Conservation (phyloP, 2,888 invertebrate species). For the Punctoribates punctum region DNA sequence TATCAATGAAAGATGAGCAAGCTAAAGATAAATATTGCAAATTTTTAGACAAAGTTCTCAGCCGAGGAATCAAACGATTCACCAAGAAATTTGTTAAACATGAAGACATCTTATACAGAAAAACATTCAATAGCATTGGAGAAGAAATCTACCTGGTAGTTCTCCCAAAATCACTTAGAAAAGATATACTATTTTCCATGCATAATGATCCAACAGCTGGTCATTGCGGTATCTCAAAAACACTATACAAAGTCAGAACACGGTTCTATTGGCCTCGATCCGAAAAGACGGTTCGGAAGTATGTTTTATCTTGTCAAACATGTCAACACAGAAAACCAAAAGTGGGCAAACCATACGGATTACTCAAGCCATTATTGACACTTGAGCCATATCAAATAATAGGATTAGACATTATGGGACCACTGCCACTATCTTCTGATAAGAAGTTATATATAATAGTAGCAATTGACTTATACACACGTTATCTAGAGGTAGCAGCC, state of each 20-base stretch:
- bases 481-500: not conserved
- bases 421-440: not conserved
- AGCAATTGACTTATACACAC: not conserved
- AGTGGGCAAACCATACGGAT: not conserved
- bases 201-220: slow-evolving; percentile 1
- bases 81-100: not conserved
- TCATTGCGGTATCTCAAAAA: not conserved
- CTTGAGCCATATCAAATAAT: not conserved
- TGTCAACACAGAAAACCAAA: not conserved
- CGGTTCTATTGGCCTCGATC: slow-evolving; percentile 5
- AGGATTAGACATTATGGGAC: not conserved
- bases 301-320: not conserved
- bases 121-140: not conserved
- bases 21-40: not conserved
- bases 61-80: not conserved
- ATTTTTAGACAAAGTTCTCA: not conserved
- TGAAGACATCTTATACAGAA: not conserved
- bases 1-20: not conserved
- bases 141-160: not conserved
- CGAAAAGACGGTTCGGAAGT: not conserved
- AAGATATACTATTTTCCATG: not conserved
- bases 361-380: not conserved
- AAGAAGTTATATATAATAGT: not conserved
- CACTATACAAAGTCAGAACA: not conserved
- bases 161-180: not conserved